phyloP scores from a whole-genome alignment of 2,113 vertebrate genomes.

The Cinclus mexicanus region DNA sequence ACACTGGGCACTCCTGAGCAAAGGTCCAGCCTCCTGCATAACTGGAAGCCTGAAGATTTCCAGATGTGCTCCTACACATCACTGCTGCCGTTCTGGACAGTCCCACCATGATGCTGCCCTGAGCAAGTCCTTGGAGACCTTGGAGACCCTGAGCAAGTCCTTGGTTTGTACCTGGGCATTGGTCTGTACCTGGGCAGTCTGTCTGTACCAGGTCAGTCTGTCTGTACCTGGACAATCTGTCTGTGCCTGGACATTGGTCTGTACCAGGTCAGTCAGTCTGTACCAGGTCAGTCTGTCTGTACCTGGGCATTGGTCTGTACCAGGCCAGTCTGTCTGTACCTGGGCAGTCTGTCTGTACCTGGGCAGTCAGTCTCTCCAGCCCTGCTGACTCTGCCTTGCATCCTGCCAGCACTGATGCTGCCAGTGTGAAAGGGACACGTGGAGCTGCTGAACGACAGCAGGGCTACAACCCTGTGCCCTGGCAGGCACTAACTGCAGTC shows the following conservation, averaged over 20 bases:
- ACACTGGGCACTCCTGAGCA: fast-evolving
- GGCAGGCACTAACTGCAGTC: background rate
- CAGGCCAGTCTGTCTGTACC: too few relatives aligned
- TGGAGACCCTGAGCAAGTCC: background rate
- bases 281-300: too few relatives aligned
- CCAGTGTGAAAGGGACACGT: fast-evolving
- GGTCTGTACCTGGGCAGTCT: too few relatives aligned
- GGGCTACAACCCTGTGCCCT: background rate
- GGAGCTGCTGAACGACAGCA: background rate
- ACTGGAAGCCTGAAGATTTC: background rate
- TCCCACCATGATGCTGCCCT: background rate
- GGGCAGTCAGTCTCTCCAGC: fast-evolving
- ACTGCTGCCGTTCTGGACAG: background rate
- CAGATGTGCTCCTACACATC: background rate
- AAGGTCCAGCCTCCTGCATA: background rate
- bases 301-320: too few relatives aligned
- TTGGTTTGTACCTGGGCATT: background rate
- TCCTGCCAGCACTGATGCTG: background rate
- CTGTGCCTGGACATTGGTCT: too few relatives aligned
- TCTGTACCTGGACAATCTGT: too few relatives aligned
- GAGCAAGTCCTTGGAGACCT: background rate
- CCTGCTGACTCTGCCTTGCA: background rate
- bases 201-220: too few relatives aligned
- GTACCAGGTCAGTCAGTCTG: too few relatives aligned
- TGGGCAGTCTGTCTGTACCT: too few relatives aligned